Evolutionary conservation across 2,888 invertebrate genomes (phyloP).

Genomic region (Cyrtodaria siliqua): DNA sequence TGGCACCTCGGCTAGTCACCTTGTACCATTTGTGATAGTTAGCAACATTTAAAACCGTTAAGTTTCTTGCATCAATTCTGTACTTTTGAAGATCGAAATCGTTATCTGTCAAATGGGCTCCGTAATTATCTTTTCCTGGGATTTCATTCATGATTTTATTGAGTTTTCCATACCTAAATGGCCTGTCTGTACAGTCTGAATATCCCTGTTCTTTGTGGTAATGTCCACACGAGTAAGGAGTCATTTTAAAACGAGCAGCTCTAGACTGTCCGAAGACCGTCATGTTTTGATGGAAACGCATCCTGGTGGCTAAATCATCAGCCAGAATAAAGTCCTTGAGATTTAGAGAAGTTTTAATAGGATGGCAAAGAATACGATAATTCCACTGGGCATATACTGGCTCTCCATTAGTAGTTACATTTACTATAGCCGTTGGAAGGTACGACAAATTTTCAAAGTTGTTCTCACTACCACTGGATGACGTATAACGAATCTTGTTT

Average conservation of each 20-base stretch:
- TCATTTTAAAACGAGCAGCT: constrained; percentile 55
- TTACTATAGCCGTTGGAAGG: constrained; percentile 77
- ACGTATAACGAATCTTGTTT: constrained; percentile 75
- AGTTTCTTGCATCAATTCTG: constrained; percentile 30
- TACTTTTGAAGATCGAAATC: constrained; percentile 43
- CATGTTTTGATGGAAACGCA: constrained; percentile 44
- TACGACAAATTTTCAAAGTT: constrained; percentile 75
- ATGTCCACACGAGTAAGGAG: constrained; percentile 13
- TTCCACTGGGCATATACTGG: too few species aligned
- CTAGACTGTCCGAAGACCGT: constrained; percentile 29
- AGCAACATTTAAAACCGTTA: constrained; percentile 44
- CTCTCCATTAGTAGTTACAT: too few species aligned
- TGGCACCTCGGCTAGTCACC: constrained; percentile 49
- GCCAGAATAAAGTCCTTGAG: constrained; percentile 61
- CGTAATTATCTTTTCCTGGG: constrained; percentile 57
- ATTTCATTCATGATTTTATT: constrained; percentile 53
- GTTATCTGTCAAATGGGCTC: constrained; percentile 27
- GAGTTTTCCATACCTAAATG: constrained; percentile 19
- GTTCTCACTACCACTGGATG: constrained; percentile 74
- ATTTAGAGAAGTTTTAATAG: constrained; percentile 59
- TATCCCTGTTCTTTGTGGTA: constrained; percentile 16
- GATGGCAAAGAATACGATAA: constrained; percentile 75
- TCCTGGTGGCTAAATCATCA: constrained; percentile 72
- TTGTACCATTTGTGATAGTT: constrained; percentile 50
- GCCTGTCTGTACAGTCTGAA: constrained; percentile 11